Conservation (phyloP, 2,888 invertebrate genomes). For the Biston betularia region DNA sequence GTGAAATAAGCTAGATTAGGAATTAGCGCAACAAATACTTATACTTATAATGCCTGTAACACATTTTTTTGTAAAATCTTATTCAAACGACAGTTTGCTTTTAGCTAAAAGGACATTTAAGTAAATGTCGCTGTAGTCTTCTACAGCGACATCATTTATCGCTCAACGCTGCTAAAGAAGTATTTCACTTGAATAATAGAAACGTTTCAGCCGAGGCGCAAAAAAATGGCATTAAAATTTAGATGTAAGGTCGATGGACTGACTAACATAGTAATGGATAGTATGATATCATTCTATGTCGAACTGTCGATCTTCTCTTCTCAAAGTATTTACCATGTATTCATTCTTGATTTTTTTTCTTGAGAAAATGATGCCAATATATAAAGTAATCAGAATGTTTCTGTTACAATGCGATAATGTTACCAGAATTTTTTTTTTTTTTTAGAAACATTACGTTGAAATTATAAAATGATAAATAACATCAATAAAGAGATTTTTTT, state of each 20-base stretch:
- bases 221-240: constrained; percentile 19
- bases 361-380: not conserved
- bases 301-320: constrained; percentile 30
- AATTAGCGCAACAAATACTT: constrained; percentile 14
- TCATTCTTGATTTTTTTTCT: not conserved
- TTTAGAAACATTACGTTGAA: too few species aligned
- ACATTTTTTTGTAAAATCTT: too few species aligned
- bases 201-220: constrained; percentile 16
- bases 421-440: too few species aligned
- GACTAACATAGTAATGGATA: constrained; percentile 28
- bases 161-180: not conserved
- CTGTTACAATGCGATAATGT: too few species aligned
- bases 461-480: too few species aligned
- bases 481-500: too few species aligned
- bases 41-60: not conserved
- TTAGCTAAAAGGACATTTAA: too few species aligned
- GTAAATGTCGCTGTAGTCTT: too few species aligned
- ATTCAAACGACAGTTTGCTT: too few species aligned
- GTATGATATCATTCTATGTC: constrained; percentile 17
- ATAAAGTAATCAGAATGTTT: too few species aligned
- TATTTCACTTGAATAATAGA: not conserved
- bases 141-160: too few species aligned
- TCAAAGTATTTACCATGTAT: not conserved
- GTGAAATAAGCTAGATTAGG: constrained; percentile 15
- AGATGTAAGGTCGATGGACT: constrained; percentile 36